Percentiles rank a stretch among this genome's conserved stretches.
Conservation (phyloP, 2,113 vertebrate species). For the Fukomys damarensis region DNA sequence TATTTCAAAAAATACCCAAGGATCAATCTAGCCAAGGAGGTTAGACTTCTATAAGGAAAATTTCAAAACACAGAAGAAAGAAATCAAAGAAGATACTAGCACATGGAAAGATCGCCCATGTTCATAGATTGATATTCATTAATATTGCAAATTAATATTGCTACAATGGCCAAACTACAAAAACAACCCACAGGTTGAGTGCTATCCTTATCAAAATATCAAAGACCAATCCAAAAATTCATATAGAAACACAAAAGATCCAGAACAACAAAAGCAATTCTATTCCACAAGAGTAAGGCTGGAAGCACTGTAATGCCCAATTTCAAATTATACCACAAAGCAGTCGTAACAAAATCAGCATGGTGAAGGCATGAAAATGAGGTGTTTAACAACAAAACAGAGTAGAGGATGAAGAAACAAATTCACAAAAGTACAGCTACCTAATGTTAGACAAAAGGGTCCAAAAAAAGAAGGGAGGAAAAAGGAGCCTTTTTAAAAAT, state of each 20-base stretch:
- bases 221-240: not conserved
- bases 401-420: not conserved
- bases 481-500: not conserved
- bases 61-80: not conserved
- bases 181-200: not conserved
- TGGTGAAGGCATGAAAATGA: too few relatives aligned
- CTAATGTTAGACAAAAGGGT: not conserved
- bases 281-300: not conserved
- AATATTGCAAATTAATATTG: not conserved
- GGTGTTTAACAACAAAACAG: not conserved
- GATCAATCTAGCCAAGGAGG: not conserved
- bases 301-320: not conserved
- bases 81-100: not conserved
- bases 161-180: not conserved
- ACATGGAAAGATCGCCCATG: not conserved
- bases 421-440: not conserved
- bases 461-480: not conserved
- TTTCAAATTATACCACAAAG: not conserved
- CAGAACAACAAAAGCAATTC: not conserved
- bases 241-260: not conserved
- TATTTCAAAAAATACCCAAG: not conserved
- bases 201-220: not conserved
- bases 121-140: not conserved
- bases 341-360: not conserved
- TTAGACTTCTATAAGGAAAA: not conserved